Percentiles rank a stretch among this genome's conserved stretches.
phyloP scores from a whole-genome alignment of 2,888 invertebrate genomes.

The Caenorhabditis sp. region DNA sequence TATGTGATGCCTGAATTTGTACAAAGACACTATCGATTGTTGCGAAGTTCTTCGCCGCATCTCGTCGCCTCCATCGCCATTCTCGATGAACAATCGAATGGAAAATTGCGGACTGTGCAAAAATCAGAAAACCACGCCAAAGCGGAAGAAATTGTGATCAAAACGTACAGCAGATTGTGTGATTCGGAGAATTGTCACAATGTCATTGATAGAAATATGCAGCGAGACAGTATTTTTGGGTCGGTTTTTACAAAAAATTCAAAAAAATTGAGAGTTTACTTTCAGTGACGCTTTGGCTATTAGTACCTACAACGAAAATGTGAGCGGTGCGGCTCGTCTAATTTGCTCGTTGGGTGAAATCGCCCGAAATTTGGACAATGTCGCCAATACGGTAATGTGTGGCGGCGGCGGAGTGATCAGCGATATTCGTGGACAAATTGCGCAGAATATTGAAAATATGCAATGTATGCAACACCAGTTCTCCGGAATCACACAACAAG shows the following conservation, averaged over 20 bases:
- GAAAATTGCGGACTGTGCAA: not conserved
- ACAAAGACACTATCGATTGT: slow-evolving; percentile 82
- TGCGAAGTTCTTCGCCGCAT: slow-evolving; percentile 50
- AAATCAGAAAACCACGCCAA: slow-evolving; percentile 11
- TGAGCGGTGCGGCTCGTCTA: slow-evolving; percentile 51
- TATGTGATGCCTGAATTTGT: slow-evolving; percentile 91
- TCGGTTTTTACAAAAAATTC: not conserved
- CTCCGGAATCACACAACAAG: slow-evolving; percentile 11
- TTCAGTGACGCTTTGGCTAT: slow-evolving; percentile 46
- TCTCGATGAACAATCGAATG: slow-evolving; percentile 27
- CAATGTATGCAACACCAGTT: slow-evolving; percentile 26
- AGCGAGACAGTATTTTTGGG: slow-evolving; percentile 29
- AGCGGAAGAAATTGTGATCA: slow-evolving; percentile 26
- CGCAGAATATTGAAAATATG: slow-evolving; percentile 18
- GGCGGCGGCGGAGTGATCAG: slow-evolving; percentile 24
- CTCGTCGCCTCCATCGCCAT: slow-evolving; percentile 46
- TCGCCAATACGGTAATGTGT: slow-evolving; percentile 25
- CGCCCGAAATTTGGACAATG: slow-evolving; percentile 20
- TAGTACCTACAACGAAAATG: slow-evolving; percentile 41
- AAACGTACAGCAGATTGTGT: slow-evolving; percentile 27
- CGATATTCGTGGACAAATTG: slow-evolving; percentile 14
- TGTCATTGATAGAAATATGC: slow-evolving; percentile 21
- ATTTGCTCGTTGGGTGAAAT: slow-evolving; percentile 39
- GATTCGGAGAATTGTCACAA: slow-evolving; percentile 11
- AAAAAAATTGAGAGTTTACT: not conserved